These are phyloP conservation scores for Drosophila dives DNA, from an alignment of 2,888 invertebrate genomes.

Conservation along the genomic window DNA sequence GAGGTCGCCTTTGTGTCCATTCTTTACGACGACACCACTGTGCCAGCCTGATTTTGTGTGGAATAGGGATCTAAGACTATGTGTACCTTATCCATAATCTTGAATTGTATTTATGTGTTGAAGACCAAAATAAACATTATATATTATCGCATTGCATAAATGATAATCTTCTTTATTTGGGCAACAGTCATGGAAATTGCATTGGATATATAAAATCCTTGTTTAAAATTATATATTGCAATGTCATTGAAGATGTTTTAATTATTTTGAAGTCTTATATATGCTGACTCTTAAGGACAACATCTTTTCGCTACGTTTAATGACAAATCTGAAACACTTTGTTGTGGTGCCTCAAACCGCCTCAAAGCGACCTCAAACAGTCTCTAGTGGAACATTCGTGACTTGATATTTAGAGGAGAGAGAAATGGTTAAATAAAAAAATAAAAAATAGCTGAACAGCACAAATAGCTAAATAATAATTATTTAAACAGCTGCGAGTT, in stretches of 20 bases:
- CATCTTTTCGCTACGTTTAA: background rate
- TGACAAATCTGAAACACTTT: slow-evolving; percentile 15
- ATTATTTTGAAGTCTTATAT: background rate
- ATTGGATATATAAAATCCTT: background rate
- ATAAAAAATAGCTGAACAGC: slow-evolving; percentile 1
- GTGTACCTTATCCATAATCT: background rate
- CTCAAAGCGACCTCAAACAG: background rate
- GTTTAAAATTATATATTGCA: background rate
- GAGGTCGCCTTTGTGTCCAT: slow-evolving; percentile 30
- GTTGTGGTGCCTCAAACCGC: slow-evolving; percentile 21
- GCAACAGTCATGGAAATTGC: background rate
- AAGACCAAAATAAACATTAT: slow-evolving; percentile 14
- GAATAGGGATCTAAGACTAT: background rate
- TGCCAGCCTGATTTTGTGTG: background rate
- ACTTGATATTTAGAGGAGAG: background rate
- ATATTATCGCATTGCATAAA: slow-evolving; percentile 9
- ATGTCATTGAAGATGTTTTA: background rate
- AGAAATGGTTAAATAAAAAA: background rate
- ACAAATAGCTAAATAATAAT: slow-evolving; percentile 13
- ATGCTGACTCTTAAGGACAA: background rate
- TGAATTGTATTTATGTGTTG: background rate
- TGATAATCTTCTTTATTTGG: background rate
- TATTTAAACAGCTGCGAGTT: slow-evolving; percentile 17
- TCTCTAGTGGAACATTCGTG: slow-evolving; percentile 3
- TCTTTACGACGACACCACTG: slow-evolving; percentile 16